Evolutionary conservation across 2,797 vertebrate species (phyloP).

Genomic region (Tarsius wallacei): DNA sequence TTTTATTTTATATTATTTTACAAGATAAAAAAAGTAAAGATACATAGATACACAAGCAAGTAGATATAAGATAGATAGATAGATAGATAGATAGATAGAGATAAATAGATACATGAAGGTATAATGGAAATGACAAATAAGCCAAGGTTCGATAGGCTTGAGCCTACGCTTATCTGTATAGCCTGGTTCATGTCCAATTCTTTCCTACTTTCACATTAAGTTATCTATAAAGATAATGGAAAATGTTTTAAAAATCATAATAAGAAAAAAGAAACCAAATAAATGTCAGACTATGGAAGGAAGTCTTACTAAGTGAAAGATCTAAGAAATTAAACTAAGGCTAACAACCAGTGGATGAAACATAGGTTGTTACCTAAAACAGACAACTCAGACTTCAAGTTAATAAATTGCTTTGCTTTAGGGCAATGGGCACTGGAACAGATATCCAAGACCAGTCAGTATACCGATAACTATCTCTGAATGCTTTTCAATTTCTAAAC

Average conservation of each 20-base stretch:
- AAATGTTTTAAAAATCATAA: background rate
- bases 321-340: background rate
- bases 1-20: background rate
- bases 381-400: background rate
- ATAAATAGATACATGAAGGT: background rate
- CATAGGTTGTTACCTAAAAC: background rate
- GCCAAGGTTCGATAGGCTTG: background rate
- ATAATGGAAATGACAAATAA: background rate
- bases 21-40: background rate
- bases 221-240: background rate
- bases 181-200: background rate
- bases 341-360: background rate
- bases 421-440: background rate
- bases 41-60: background rate
- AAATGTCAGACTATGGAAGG: background rate
- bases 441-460: too few relatives aligned
- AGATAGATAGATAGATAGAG: background rate
- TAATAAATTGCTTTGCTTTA: background rate
- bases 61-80: background rate
- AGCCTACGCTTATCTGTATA: background rate
- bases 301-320: background rate
- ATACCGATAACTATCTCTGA: background rate
- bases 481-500: background rate
- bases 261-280: background rate
- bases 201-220: background rate